phyloP scores from a whole-genome alignment of 2,113 vertebrate genomes.

The Charina bottae region DNA sequence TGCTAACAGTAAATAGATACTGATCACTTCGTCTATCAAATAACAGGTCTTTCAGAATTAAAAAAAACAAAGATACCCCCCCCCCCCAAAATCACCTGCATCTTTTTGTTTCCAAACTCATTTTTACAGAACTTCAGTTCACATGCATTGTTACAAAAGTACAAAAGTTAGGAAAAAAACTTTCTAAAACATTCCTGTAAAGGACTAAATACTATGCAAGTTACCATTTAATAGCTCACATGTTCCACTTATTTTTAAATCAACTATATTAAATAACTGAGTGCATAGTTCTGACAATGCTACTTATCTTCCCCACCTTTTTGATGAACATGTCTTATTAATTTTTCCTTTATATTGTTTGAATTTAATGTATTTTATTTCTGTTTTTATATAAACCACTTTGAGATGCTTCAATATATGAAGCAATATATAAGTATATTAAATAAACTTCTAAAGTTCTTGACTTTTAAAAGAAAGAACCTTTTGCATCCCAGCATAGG shows the following conservation, averaged over 20 bases:
- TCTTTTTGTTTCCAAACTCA: not conserved
- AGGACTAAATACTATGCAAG: not conserved
- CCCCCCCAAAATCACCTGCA: not conserved
- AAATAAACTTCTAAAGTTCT: not conserved
- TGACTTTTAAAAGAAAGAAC: not conserved
- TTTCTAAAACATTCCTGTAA: not conserved
- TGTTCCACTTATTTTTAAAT: not conserved
- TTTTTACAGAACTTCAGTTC: not conserved
- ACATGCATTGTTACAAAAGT: not conserved
- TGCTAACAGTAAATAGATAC: not conserved
- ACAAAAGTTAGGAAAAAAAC: not conserved
- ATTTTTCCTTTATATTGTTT: not conserved
- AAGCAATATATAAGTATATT: not conserved
- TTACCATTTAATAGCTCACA: not conserved
- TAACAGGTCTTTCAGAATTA: not conserved
- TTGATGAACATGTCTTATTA: not conserved
- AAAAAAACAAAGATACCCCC: not conserved
- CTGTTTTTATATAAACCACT: not conserved
- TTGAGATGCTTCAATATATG: not conserved
- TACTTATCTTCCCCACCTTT: not conserved
- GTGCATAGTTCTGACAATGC: not conserved
- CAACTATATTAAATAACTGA: no score
- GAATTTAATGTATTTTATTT: not conserved
- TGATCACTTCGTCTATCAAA: not conserved
- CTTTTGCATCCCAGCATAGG: not conserved